Conservation (phyloP, 2,113 vertebrate species). For the Dipodomys ordii region DNA sequence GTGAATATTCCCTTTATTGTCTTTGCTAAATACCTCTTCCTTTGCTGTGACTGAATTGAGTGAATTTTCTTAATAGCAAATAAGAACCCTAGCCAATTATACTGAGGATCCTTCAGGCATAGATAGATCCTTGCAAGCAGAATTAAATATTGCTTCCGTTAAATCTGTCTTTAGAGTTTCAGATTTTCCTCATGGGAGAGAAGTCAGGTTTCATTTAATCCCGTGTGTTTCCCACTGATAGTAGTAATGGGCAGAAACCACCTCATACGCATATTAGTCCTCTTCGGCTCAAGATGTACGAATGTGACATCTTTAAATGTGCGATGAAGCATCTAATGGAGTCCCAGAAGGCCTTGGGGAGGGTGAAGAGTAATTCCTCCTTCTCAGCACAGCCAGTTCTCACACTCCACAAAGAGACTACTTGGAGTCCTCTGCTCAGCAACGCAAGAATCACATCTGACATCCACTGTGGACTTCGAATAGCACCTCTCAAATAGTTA, state of each 20-base stretch:
- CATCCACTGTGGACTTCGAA: neutral
- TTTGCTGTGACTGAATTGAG: neutral
- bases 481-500: neutral
- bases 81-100: neutral
- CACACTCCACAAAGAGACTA: neutral
- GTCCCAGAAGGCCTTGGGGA: neutral
- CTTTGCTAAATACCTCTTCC: constrained; percentile 26
- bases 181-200: neutral
- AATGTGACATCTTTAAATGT: neutral
- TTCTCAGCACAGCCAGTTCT: neutral
- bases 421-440: neutral
- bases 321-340: neutral
- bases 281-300: neutral
- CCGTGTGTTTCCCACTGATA: neutral
- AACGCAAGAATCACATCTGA: neutral
- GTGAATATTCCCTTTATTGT: neutral
- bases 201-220: neutral
- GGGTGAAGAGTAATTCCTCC: neutral
- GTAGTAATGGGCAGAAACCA: neutral
- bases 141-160: constrained; percentile 49
- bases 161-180: constrained; percentile 18
- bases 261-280: neutral
- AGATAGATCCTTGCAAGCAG: neutral
- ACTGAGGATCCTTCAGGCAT: neutral
- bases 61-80: constrained; percentile 33